These are phyloP conservation scores for Drosophila parabipectinata DNA, from an alignment of 1,140 invertebrate species.

Conservation along the genomic window DNA sequence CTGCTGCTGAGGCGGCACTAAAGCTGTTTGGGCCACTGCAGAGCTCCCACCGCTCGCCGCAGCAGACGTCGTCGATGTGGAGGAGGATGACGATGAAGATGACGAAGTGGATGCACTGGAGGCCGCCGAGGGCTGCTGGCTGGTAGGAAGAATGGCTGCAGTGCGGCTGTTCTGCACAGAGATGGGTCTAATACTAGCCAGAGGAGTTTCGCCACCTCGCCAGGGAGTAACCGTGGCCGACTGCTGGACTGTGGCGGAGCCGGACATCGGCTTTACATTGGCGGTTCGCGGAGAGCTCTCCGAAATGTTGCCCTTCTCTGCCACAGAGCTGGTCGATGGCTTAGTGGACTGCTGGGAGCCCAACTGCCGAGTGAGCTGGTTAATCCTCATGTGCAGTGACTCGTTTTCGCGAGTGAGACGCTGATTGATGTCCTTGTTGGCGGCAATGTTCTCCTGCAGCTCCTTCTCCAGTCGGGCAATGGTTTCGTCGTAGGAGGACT, in stretches of 20 bases:
- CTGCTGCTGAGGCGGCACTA: constrained; percentile 87
- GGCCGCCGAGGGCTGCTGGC: constrained; percentile 76
- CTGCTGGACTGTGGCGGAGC: constrained; percentile 85
- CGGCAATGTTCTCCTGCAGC: constrained; percentile 88
- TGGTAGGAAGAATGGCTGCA: constrained; percentile 91
- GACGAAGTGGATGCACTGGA: constrained; percentile 52
- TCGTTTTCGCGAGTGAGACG: constrained; percentile 90
- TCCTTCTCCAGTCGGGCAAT: constrained; percentile 91
- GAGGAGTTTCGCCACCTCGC: constrained; percentile 90
- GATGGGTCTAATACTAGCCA: constrained; percentile 96
- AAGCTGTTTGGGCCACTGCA: constrained; percentile 85
- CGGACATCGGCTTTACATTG: constrained; percentile 97
- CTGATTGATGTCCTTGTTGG: constrained; percentile 87
- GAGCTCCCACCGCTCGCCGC: constrained; percentile 61
- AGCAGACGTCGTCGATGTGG: constrained; percentile 66
- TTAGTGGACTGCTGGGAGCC: constrained; percentile 89
- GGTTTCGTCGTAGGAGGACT: constrained; percentile 89
- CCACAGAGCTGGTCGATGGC: constrained; percentile 87
- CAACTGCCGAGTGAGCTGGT: constrained; percentile 91
- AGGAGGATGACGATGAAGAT: constrained; percentile 44
- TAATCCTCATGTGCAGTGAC: constrained; percentile 88
- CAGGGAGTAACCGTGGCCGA: constrained; percentile 86
- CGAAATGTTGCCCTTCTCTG: constrained; percentile 88
- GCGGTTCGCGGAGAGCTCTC: constrained; percentile 93
- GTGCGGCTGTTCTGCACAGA: constrained; percentile 89